Evolutionary conservation across 2,888 invertebrate species (phyloP).

Genomic region (Strigamia transsilvanica): DNA sequence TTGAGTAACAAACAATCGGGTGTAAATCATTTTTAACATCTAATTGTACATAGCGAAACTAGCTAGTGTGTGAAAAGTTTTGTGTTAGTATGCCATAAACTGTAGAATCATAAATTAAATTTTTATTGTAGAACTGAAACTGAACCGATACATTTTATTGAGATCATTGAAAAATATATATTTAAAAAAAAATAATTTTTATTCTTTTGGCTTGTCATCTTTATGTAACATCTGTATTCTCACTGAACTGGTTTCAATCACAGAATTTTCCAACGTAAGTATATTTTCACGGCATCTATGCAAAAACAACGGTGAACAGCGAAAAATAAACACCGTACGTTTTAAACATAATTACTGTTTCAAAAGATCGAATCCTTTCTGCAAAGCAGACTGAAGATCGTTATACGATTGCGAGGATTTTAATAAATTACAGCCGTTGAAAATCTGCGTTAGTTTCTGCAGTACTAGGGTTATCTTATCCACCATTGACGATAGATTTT

Average conservation of each 20-base stretch:
- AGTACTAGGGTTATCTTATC: background rate
- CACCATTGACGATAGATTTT: background rate
- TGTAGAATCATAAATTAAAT: background rate
- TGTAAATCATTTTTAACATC: too few species aligned
- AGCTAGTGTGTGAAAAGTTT: too few species aligned
- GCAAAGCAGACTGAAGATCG: background rate
- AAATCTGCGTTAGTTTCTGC: background rate
- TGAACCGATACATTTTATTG: background rate
- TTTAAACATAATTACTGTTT: background rate
- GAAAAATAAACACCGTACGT: background rate
- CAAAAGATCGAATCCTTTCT: background rate
- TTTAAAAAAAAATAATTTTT: background rate
- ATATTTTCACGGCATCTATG: background rate
- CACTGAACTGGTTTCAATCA: conserved; percentile 1
- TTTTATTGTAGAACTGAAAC: background rate
- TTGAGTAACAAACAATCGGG: too few species aligned
- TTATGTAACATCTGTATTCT: conserved; percentile 16
- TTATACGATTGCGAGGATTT: background rate
- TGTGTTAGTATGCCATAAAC: too few species aligned
- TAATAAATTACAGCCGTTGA: background rate
- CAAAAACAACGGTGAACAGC: background rate
- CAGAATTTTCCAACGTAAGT: background rate
- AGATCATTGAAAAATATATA: background rate
- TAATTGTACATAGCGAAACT: too few species aligned
- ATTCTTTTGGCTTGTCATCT: background rate